phyloP scores from a whole-genome alignment of 2,113 vertebrate species.

The Labeo rohita region DNA sequence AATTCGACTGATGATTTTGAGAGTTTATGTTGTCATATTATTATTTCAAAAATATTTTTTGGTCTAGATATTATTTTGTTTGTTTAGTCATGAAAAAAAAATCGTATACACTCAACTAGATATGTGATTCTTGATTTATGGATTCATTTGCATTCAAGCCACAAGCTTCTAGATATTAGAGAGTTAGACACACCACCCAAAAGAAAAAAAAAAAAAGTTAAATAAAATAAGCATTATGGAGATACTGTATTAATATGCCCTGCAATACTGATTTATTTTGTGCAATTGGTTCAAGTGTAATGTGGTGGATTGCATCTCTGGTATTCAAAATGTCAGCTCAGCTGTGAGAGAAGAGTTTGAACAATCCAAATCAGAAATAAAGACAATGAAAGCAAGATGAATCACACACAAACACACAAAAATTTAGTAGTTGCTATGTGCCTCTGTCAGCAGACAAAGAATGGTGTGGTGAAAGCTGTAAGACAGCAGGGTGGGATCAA shows the following conservation, averaged over 20 bases:
- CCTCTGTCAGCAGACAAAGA: neutral
- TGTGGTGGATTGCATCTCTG: neutral
- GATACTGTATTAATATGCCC: neutral
- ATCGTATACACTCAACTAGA: neutral
- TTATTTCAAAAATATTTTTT: neutral
- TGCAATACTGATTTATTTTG: neutral
- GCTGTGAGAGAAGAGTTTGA: neutral
- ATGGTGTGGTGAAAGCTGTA: slow-evolving; percentile 18
- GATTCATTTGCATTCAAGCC: neutral
- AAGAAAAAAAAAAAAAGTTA: neutral
- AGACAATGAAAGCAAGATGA: neutral
- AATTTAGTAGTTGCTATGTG: neutral
- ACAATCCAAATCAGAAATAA: neutral
- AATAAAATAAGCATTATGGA: neutral
- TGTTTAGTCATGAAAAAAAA: neutral
- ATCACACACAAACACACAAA: neutral
- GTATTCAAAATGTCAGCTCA: neutral
- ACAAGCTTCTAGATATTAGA: neutral
- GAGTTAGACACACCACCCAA: neutral
- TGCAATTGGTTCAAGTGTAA: neutral
- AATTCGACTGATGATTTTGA: neutral
- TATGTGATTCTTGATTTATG: neutral
- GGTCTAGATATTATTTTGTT: neutral
- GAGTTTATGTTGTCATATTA: neutral
- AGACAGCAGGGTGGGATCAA: neutral